Evolutionary conservation across 2,797 vertebrate species (phyloP).

Genomic region (Microctenopoma stevenorrisi): DNA sequence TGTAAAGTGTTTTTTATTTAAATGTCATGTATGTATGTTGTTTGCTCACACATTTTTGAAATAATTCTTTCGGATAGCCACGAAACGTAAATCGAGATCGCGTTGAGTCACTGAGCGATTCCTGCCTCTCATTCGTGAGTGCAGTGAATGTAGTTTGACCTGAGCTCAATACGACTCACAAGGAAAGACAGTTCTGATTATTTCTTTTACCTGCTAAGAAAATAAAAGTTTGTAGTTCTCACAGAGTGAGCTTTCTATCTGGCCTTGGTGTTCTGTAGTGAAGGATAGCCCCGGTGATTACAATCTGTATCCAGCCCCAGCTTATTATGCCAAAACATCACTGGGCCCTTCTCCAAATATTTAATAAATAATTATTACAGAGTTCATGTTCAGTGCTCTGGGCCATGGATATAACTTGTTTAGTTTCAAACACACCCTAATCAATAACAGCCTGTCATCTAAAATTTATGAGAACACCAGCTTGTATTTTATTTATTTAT

Average conservation of each 20-base stretch:
- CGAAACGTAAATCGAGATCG: constrained; percentile 13
- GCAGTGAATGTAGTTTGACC: constrained; percentile 18
- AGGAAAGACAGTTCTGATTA: constrained; percentile 36
- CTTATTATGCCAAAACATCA: constrained; percentile 80
- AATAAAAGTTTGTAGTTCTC: constrained; percentile 44
- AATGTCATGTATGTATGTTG: constrained; percentile 29
- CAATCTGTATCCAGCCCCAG: constrained; percentile 55
- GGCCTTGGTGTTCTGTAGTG: constrained; percentile 51
- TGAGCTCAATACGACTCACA: constrained; percentile 23
- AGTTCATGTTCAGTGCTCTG: constrained; percentile 78
- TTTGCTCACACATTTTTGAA: constrained; percentile 32
- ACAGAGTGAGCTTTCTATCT: constrained; percentile 43
- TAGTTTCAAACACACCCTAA: constrained; percentile 84
- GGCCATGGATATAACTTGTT: constrained; percentile 86
- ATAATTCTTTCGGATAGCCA: constrained; percentile 23
- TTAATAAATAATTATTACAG: constrained; percentile 84
- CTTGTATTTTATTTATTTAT: constrained; percentile 82
- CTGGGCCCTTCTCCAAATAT: constrained; percentile 76
- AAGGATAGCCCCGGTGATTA: constrained; percentile 71
- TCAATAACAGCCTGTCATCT: constrained; percentile 84
- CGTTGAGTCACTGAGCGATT: constrained; percentile 28
- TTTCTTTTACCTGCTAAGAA: constrained; percentile 32
- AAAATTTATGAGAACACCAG: constrained; percentile 84
- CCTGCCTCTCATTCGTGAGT: constrained; percentile 18
- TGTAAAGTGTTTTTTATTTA: constrained; percentile 32